Base-by-base conservation (phyloP, 64 coral and sea anemone species). In the Astreopora myriophthalma region DNA sequence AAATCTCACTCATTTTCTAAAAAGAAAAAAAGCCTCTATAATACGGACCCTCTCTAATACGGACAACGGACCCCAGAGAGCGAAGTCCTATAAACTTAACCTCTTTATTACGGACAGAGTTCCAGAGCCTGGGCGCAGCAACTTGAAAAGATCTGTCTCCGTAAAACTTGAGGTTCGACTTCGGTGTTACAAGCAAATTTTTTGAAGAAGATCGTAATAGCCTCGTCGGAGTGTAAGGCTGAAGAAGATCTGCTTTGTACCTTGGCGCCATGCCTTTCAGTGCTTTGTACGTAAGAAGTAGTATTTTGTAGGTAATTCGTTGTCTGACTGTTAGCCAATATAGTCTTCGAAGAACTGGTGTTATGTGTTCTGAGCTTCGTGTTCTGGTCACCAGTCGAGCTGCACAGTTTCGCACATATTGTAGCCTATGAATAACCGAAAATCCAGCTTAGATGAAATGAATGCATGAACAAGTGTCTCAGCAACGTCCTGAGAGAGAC, bases 221-320 rank as follows among this genome's bases (percentile, higher is more conserved):
- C 72, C 20, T 44, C 35, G 5, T 75, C 35, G 17, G 16, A 75
- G 72, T 75, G n/a, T 75, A 44, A 20, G 72, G 72, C 72, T 75
- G 72, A 75, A 75, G 72, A 20, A 75, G 72, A 75, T 42, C 72
- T 75, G 72, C 72, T 42, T 42, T 75, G 44, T 75, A 75, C n/a
- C 6, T 75, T 75, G 72, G 37, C n/a, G 34, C 72, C 72, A 75
- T 75, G 36, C 72, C 72, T 42, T 75, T 75, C 37, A 40, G 72
- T 75, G 72, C 72, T 75, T 75, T 75, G 35, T 44, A 44, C 4
- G 3, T 44, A 24, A 89, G 38, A 29, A 89, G 73, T 71, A 66
- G 35, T n/a, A 77, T n/a, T 89, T 75, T 77, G 61, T 35, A 89
- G 13, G 40, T 65, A 65, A 65, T 65, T 65, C 62, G 23, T 65